phyloP scores from a whole-genome alignment of 2,888 invertebrate genomes.

The Colletes collaris region DNA sequence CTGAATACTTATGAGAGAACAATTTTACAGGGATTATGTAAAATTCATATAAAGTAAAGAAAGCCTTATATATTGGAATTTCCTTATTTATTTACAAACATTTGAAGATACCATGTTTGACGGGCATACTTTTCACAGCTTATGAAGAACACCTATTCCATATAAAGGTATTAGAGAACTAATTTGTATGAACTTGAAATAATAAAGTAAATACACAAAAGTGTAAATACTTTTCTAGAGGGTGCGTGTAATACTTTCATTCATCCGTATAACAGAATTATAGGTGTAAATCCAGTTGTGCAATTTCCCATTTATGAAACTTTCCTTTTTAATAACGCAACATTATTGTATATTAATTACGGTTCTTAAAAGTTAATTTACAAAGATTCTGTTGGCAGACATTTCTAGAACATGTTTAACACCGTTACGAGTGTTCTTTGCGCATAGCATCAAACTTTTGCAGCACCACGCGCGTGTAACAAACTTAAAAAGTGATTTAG shows the following conservation, averaged over 20 bases:
- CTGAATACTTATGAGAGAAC: slow-evolving; percentile 55
- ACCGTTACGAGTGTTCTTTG: slow-evolving; percentile 34
- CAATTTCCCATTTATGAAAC: background rate
- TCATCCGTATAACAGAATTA: slow-evolving; percentile 15
- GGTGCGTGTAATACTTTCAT: slow-evolving; percentile 31
- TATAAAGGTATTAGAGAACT: slow-evolving; percentile 67
- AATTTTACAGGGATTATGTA: slow-evolving; percentile 67
- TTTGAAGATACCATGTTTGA: slow-evolving; percentile 68
- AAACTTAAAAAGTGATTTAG: background rate
- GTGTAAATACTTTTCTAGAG: slow-evolving; percentile 38
- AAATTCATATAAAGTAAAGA: slow-evolving; percentile 63
- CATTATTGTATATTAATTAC: background rate
- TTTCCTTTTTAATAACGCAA: slow-evolving; percentile 7
- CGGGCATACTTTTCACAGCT: slow-evolving; percentile 66
- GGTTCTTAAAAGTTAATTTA: background rate
- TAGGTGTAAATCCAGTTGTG: slow-evolving; percentile 25
- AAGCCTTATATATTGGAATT: slow-evolving; percentile 64
- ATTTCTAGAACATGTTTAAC: background rate
- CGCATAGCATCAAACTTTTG: background rate
- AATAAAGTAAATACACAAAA: slow-evolving; percentile 39
- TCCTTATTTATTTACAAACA: slow-evolving; percentile 66
- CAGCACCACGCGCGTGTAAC: background rate
- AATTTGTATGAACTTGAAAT: slow-evolving; percentile 57
- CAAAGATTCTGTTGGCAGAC: background rate
- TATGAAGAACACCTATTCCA: slow-evolving; percentile 62